Evolutionary conservation across 2,797 vertebrate genomes (phyloP).

Genomic region (Leptoclinus maculatus): DNA sequence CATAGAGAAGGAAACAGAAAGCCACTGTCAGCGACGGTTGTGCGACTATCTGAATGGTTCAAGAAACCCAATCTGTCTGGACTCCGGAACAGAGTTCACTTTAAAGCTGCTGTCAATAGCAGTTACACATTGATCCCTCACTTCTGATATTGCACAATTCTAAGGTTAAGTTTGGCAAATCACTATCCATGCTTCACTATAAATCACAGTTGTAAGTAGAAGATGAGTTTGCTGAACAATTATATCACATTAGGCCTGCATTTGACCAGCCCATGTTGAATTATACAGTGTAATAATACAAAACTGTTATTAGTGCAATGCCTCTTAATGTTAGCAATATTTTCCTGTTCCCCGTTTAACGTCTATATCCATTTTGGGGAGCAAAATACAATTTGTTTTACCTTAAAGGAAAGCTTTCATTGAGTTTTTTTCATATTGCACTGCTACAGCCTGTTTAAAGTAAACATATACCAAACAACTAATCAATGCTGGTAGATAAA

Average conservation of each 20-base stretch:
- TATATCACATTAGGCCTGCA: not conserved
- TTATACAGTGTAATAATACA: not conserved
- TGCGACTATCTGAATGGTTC: constrained; percentile 36
- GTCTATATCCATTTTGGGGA: not conserved
- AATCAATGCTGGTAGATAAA: not conserved
- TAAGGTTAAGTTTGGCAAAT: constrained; percentile 25
- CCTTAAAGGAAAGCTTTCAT: not conserved
- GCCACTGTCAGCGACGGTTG: constrained; percentile 19
- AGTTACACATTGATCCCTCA: constrained; percentile 27
- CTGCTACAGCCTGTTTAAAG: not conserved
- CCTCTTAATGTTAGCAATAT: no score
- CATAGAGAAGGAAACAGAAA: constrained; percentile 57
- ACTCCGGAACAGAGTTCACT: constrained; percentile 61
- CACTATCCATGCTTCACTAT: constrained; percentile 16
- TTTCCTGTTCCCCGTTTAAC: not conserved
- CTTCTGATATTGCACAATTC: constrained; percentile 56
- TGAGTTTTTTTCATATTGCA: not conserved
- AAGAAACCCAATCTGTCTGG: constrained; percentile 39
- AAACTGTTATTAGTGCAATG: not conserved
- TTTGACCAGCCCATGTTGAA: not conserved
- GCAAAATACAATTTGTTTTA: not conserved
- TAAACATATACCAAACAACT: not conserved
- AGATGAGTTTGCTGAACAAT: not conserved
- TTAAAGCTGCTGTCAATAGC: constrained; percentile 37
- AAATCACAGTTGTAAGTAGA: constrained; percentile 17